Conservation (phyloP, 1,140 invertebrate species). For the Drosophila aff. region DNA sequence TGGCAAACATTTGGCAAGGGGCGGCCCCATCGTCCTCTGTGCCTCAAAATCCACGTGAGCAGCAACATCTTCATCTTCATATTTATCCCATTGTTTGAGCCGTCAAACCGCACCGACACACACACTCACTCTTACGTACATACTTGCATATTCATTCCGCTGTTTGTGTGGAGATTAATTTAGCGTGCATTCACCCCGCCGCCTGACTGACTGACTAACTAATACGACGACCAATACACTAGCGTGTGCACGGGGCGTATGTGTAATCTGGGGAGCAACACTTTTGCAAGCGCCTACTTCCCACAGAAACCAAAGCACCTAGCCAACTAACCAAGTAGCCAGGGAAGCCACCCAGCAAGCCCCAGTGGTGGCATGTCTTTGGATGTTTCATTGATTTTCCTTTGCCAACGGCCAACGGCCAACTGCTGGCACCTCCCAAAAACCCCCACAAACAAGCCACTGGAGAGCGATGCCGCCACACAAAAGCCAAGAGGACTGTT, state of each 20-base stretch:
- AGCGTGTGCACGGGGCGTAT: conserved; percentile 52
- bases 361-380: conserved; percentile 36
- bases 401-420: conserved; percentile 19
- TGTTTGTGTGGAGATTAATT: conserved; percentile 58
- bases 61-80: conserved; percentile 18
- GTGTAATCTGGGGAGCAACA: conserved; percentile 55
- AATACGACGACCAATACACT: conserved; percentile 32
- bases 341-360: conserved; percentile 9
- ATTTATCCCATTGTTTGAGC: conserved; percentile 43
- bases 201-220: conserved; percentile 48
- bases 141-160: conserved; percentile 40
- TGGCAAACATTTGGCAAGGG: conserved; percentile 43
- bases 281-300: conserved; percentile 59
- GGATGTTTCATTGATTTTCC: conserved; percentile 62
- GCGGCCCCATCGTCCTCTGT: conserved; percentile 28
- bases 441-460: conserved; percentile 12
- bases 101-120: conserved; percentile 23
- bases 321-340: conserved; percentile 22
- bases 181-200: conserved; percentile 72
- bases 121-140: background rate
- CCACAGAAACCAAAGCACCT: conserved; percentile 31
- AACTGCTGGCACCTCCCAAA: conserved; percentile 6
- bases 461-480: conserved; percentile 13
- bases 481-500: conserved; percentile 19
- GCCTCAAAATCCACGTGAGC: conserved; percentile 4